Evolutionary conservation across 2,888 invertebrate genomes (phyloP), one percentile per base, ranked within the genome.

Genomic region (Drosophila sordidula): DNA sequence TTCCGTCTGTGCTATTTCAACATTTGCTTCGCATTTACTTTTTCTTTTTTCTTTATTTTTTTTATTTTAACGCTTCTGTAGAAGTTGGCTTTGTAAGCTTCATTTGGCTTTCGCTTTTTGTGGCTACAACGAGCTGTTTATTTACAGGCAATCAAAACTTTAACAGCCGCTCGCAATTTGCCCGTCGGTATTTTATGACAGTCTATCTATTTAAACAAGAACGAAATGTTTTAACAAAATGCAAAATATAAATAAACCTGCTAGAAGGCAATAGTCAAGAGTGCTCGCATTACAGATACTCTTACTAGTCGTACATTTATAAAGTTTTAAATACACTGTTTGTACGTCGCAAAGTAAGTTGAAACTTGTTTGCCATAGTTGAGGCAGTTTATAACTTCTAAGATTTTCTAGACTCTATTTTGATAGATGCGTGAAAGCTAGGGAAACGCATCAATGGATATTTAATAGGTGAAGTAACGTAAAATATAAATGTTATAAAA

Each of bases 71-170:
- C 34, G 22, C 16, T 41, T 26, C 26, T n/a, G 14, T 41, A 52
- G 26, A 32, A 47, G 16, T 62, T 58, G 46, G 55, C 56, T 45
- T 64, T 77, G 65, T 62, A 73, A 69, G 87, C 80, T 73, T 72
- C 80, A 80, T 78, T 72, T 74, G 70, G 59, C 66, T 59, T 36
- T 38, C 63, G 64, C 63, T 66, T 71, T 56, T 16, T 68, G 55
- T 34, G 46, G 68, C 62, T 57, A 65, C 61, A 84, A 71, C 66
- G 82, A 79, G 65, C 79, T 82, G 82, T 85, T 85, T 76, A 71
- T 78, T 76, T 73, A 70, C 70, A 54, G 76, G 81, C 75, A 87
- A 87, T 81, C 84, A 83, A 69, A 86, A 83, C 80, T 80, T 84
- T 80, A 77, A 80, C 67, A 69, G 57, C 67, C 55, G 38, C 66